These are phyloP conservation scores for Pectinophora gossypiella DNA, from an alignment of 1,140 invertebrate genomes.

Conservation along the genomic window DNA sequence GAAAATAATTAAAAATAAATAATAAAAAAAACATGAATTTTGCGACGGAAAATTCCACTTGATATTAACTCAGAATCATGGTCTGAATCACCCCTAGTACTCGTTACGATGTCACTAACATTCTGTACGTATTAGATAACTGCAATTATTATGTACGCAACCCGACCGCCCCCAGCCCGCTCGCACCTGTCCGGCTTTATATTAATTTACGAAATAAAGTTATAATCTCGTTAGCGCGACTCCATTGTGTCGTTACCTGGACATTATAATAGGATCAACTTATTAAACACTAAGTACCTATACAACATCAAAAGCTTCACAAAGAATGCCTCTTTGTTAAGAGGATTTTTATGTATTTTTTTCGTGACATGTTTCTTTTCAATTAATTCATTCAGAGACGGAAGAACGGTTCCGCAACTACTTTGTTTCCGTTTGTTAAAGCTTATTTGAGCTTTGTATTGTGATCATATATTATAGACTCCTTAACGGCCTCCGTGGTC, in stretches of 20 bases:
- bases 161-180: no score
- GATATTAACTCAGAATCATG: no score
- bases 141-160: no score
- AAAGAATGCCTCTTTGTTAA: conserved; percentile 63
- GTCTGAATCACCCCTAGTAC: no score
- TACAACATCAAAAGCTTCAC: conserved; percentile 66
- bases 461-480: no score
- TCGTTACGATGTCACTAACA: no score
- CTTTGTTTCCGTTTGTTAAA: background rate
- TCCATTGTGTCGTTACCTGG: conserved; percentile 69
- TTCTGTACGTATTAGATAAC: no score
- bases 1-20: no score
- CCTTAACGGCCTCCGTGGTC: no score
- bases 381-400: background rate
- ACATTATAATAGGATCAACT: conserved; percentile 73
- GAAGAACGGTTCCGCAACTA: background rate
- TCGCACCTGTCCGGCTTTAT: conserved; percentile 34
- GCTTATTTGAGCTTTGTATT: background rate
- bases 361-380: conserved; percentile 1
- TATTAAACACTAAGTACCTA: conserved; percentile 71
- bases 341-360: conserved; percentile 53
- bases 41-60: no score
- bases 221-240: conserved; percentile 70
- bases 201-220: conserved; percentile 74
- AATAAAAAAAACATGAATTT: no score